These are phyloP conservation scores for Phytoseiulus persimilis DNA, from an alignment of 2,888 invertebrate species.

Conservation along the genomic window DNA sequence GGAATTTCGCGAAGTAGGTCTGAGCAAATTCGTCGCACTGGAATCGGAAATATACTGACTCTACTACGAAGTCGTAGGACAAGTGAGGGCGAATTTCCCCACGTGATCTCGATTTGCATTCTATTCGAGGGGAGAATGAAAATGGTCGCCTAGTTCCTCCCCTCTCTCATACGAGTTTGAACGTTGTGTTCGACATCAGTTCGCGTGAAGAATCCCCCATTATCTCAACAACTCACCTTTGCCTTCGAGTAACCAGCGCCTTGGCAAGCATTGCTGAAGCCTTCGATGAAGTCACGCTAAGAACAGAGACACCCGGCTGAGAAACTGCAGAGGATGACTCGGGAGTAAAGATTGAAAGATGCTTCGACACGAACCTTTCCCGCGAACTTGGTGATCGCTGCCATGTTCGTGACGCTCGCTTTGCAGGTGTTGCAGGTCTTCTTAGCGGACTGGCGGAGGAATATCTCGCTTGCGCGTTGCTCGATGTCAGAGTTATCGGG, in stretches of 20 bases:
- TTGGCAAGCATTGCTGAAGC: not conserved
- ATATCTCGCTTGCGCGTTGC: not conserved
- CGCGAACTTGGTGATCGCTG: not conserved
- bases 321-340: not conserved
- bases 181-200: too few relatives aligned
- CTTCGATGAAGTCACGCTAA: not conserved
- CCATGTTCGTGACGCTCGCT: not conserved
- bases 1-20: slow-evolving; percentile 8
- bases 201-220: not conserved
- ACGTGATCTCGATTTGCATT: not conserved
- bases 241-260: not conserved
- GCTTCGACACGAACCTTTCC: too few relatives aligned
- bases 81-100: too few relatives aligned
- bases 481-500: not conserved
- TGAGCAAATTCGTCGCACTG: slow-evolving; percentile 29
- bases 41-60: too few relatives aligned
- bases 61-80: too few relatives aligned
- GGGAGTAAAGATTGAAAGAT: too few relatives aligned
- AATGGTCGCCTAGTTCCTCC: too few relatives aligned
- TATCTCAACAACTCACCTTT: not conserved
- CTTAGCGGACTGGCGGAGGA: not conserved
- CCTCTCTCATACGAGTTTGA: too few relatives aligned
- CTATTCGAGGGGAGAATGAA: too few relatives aligned
- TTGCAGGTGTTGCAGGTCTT: slow-evolving; percentile 12
- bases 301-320: not conserved